Conservation (phyloP, 2,797 vertebrate genomes). For the Karalla daura region DNA sequence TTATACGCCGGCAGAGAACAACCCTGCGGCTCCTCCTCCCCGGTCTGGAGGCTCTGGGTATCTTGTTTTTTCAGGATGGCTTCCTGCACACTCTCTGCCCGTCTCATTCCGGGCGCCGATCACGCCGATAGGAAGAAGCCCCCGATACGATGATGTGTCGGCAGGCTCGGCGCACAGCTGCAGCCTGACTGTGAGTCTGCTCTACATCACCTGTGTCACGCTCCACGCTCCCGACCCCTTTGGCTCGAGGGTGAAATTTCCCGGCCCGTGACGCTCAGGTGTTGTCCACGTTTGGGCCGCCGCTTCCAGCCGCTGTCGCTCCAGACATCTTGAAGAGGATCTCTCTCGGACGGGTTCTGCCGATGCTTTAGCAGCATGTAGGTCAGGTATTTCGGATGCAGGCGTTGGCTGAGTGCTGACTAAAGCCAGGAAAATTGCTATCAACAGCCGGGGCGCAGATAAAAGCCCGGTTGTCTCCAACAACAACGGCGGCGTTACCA, state of each 20-base stretch:
- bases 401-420: too few species aligned
- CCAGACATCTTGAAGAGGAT: too few species aligned
- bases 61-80: slow-evolving; percentile 61
- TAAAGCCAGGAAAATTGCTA: too few species aligned
- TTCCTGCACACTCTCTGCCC: slow-evolving; percentile 53
- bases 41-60: slow-evolving; percentile 25
- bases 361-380: too few species aligned
- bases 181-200: slow-evolving; percentile 37
- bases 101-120: slow-evolving; percentile 51
- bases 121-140: slow-evolving; percentile 54
- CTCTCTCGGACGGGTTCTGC: too few species aligned
- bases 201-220: slow-evolving; percentile 50
- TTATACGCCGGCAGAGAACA: slow-evolving; percentile 13
- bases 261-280: not conserved
- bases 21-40: slow-evolving; percentile 28
- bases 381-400: too few species aligned
- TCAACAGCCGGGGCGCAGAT: too few species aligned
- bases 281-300: too few species aligned
- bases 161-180: slow-evolving; percentile 50
- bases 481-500: too few species aligned
- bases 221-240: slow-evolving; percentile 35
- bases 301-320: too few species aligned
- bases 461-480: too few species aligned
- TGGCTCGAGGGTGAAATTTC: slow-evolving; percentile 10
- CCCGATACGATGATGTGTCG: slow-evolving; percentile 62